Base-by-base conservation (phyloP, 2,888 invertebrate genomes). In the Tortricodes alternella region DNA sequence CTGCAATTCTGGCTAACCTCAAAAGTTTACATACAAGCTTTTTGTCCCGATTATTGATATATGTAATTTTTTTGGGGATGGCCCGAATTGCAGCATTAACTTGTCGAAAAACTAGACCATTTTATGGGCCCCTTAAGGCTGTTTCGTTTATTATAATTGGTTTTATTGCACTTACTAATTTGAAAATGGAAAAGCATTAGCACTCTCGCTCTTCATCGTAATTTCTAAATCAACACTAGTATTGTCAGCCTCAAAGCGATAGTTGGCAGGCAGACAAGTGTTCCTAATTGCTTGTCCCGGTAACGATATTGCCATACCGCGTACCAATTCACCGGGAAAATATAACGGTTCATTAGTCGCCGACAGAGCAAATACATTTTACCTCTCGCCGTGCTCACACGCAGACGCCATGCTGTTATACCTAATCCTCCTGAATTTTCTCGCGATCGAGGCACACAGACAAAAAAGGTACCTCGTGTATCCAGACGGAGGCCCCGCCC, bases 391-490 rank as follows among this genome's bases (percentile, higher is more conserved):
- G 80, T 81, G 76, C 80, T 83, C 82, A 78, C 78, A 77, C 78
- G 69, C 48, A 46, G 38, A 8, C 46, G 32, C 71, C 64, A 80
- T 86, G 80, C 68, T 78, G 38, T 65, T 80, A 32, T 62, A 65
- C 67, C 65, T 87, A 78, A 78, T 87, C 80, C 71, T 85, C 64
- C 74, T 88, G 63, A 80, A 80, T 78, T 76, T 82, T 46, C 68
- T 85, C 46, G 67, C 68, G 58, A 68, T 66, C 53, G 72, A 73
- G 58, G 74, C 72, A 53, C 64, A 70, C 49, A 81, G 93, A 60
- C 85, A 92, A 58, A 91, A 83, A 65, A 80, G 93, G 56, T 92
- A 91, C 67, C 83, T 93, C 46, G 85, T 93, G n/a, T 93, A 92
- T 71, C 91, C 92, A 6, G 89, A 92, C 62, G 93, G 92, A 37